A percentile compares a stretch with the other conserved stretches of the same genome.
phyloP scores from a whole-genome alignment of 2,888 invertebrate species.

The Schizotus pectinicornis region DNA sequence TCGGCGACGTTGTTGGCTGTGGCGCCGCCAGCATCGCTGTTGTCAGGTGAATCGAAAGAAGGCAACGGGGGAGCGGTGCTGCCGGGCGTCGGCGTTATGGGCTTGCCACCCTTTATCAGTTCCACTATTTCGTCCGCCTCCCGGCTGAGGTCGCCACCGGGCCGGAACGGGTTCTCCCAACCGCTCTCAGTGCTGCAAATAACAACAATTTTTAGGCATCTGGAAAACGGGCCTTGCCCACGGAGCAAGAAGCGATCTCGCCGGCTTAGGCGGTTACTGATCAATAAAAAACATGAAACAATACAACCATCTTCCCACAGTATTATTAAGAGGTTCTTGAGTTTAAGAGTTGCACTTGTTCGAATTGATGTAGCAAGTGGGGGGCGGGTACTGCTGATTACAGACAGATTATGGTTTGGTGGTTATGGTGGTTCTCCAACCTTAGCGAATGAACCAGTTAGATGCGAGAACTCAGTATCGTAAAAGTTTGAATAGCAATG shows the following conservation, averaged over 20 bases:
- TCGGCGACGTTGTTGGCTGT: constrained; percentile 34
- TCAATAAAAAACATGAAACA: too few relatives aligned
- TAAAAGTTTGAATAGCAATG: too few relatives aligned
- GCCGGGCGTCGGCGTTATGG: constrained; percentile 76
- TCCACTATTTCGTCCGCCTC: constrained; percentile 97
- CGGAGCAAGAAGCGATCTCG: constrained; percentile 12
- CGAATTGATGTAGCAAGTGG: too few relatives aligned
- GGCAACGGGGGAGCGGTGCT: constrained; percentile 62
- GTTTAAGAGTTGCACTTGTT: too few relatives aligned
- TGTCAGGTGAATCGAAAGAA: constrained; percentile 61
- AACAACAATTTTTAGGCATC: constrained; percentile 38
- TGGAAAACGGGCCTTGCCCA: background rate
- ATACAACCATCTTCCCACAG: too few relatives aligned
- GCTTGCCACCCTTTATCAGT: constrained; percentile 89
- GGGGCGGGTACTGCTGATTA: too few relatives aligned
- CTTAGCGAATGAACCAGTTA: too few relatives aligned
- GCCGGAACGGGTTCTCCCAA: constrained; percentile 97
- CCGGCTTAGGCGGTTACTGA: too few relatives aligned
- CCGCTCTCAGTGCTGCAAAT: constrained; percentile 87
- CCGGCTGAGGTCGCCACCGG: constrained; percentile 91
- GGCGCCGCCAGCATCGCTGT: constrained; percentile 12
- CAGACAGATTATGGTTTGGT: too few relatives aligned
- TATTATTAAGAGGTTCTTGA: too few relatives aligned
- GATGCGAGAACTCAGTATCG: too few relatives aligned
- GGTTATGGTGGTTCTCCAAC: too few relatives aligned